Conservation (phyloP, 2,888 invertebrate genomes). For the Lucinisca nassula region DNA sequence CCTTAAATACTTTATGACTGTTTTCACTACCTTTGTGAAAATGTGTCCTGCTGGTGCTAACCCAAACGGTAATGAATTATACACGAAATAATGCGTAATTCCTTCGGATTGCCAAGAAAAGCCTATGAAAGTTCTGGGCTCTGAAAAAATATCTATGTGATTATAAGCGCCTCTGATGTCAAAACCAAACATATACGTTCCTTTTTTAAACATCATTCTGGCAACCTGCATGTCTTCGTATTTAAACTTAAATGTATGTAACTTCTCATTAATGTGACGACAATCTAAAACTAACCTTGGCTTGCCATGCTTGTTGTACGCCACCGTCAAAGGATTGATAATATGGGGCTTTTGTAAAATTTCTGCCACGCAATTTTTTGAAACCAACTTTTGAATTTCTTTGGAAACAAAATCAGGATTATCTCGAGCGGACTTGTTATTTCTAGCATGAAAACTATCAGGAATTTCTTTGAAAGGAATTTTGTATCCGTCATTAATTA, state of each 20-base stretch:
- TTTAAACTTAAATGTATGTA: too few species aligned
- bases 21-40: conserved; percentile 1
- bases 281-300: too few species aligned
- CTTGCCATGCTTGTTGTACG: too few species aligned
- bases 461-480: conserved; percentile 24
- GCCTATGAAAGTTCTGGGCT: conserved; percentile 47
- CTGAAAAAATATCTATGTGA: conserved; percentile 46
- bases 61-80: conserved; percentile 37
- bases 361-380: too few species aligned
- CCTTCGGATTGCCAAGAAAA: conserved; percentile 25
- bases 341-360: too few species aligned
- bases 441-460: not conserved
- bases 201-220: conserved; percentile 15
- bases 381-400: conserved; percentile 6
- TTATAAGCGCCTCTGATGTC: conserved; percentile 33
- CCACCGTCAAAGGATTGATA: too few species aligned
- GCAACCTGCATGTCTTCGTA: conserved; percentile 44
- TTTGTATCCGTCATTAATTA: conserved; percentile 20
- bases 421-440: conserved; percentile 19
- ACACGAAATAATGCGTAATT: not conserved
- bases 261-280: too few species aligned
- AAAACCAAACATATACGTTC: conserved; percentile 19
- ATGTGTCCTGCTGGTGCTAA: conserved; percentile 15
- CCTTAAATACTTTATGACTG: conserved; percentile 11
- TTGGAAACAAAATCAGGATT: not conserved